Conservation (phyloP, 2,888 invertebrate species). For the Idaea aversata region DNA sequence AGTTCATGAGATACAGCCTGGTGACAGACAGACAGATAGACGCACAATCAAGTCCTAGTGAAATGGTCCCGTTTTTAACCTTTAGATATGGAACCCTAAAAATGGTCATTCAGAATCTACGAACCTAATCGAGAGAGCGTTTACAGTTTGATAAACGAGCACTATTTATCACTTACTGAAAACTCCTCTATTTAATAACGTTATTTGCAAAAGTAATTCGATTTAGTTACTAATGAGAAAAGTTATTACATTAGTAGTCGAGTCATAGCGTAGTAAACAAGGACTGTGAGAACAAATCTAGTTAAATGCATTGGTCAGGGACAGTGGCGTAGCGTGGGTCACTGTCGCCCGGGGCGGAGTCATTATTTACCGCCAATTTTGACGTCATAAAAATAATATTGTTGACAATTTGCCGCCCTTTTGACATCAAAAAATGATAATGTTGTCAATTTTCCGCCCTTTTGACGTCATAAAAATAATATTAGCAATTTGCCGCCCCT, state of each 20-base stretch:
- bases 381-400: no score
- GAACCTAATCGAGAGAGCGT: background rate
- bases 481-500: no score
- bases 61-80: background rate
- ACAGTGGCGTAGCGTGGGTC: no score
- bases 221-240: background rate
- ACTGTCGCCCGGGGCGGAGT: no score
- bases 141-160: constrained; percentile 25
- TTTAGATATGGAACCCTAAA: background rate
- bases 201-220: background rate
- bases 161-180: constrained; percentile 23
- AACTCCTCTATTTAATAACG: background rate
- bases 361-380: no score
- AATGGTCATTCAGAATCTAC: background rate
- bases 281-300: background rate
- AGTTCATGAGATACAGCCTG: no score
- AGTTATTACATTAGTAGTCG: background rate
- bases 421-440: no score
- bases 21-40: no score
- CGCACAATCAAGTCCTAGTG: background rate
- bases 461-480: no score
- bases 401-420: no score
- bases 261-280: background rate
- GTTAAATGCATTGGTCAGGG: background rate
- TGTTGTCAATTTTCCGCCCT: no score